These are phyloP conservation scores for Serranus cabrilla DNA, from an alignment of 2,797 vertebrate genomes.

Conservation along the genomic window DNA sequence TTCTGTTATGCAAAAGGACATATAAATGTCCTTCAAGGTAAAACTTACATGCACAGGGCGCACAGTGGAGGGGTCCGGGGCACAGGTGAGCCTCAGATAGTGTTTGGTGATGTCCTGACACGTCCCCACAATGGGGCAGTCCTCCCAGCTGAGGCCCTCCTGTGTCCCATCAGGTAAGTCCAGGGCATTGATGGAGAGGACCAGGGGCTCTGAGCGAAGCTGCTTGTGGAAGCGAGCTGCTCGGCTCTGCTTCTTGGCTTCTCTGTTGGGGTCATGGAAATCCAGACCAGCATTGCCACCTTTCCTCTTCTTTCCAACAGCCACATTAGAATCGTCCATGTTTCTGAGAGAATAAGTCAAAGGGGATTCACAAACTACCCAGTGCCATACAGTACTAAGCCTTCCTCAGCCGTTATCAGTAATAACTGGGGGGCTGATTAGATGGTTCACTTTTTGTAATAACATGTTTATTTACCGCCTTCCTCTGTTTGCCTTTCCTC, in stretches of 20 bases:
- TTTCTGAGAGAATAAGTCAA: conserved; percentile 67
- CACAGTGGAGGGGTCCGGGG: conserved; percentile 92
- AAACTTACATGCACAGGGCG: conserved; percentile 87
- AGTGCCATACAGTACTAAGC: neutral
- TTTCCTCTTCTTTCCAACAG: conserved; percentile 88
- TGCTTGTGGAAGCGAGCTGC: conserved; percentile 94
- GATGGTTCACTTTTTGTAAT: neutral
- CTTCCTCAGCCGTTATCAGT: neutral
- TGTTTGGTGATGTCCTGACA: conserved; percentile 93
- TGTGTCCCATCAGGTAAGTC: conserved; percentile 84
- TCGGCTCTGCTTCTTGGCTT: conserved; percentile 94
- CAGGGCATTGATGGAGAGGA: conserved; percentile 88
- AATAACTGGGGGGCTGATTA: neutral
- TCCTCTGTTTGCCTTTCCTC: conserved; percentile 90
- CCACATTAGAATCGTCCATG: conserved; percentile 79
- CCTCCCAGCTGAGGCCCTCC: conserved; percentile 92
- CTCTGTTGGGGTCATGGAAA: conserved; percentile 92
- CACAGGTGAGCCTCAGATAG: conserved; percentile 94
- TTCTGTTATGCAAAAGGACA: neutral
- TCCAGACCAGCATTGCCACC: conserved; percentile 86
- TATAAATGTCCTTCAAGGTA: neutral
- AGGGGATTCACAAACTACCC: neutral
- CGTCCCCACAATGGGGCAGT: conserved; percentile 93
- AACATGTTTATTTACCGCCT: conserved; percentile 79
- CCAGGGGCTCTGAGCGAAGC: conserved; percentile 91